These are phyloP conservation scores for Serripes groenlandicus DNA, from an alignment of 2,888 invertebrate genomes.

Conservation along the genomic window DNA sequence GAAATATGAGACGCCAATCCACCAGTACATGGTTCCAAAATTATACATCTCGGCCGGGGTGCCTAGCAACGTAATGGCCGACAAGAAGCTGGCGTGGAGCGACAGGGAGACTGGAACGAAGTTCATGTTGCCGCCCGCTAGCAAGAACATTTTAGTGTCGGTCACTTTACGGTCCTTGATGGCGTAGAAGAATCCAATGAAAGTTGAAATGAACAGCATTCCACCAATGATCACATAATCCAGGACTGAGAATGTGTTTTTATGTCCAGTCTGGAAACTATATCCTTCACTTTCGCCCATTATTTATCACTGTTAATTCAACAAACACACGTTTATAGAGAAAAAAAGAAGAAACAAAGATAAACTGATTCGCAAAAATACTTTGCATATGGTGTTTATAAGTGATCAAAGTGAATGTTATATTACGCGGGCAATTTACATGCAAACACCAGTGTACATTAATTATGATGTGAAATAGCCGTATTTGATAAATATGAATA, in stretches of 20 bases:
- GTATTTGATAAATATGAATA: no score
- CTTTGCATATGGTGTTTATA: no score
- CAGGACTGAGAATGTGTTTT: slow-evolving; percentile 71
- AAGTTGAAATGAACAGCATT: slow-evolving; percentile 78
- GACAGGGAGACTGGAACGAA: slow-evolving; percentile 78
- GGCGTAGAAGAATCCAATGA: slow-evolving; percentile 82
- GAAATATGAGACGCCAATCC: slow-evolving; percentile 79
- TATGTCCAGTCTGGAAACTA: slow-evolving; percentile 74
- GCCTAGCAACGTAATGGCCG: slow-evolving; percentile 80
- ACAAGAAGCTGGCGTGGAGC: slow-evolving; percentile 80
- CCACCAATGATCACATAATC: slow-evolving; percentile 81
- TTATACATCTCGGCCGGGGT: slow-evolving; percentile 84
- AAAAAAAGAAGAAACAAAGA: no score
- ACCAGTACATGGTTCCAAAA: slow-evolving; percentile 80
- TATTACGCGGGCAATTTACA: no score
- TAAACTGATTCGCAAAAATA: no score
- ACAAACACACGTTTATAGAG: no score
- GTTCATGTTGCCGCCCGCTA: slow-evolving; percentile 83
- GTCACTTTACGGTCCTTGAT: slow-evolving; percentile 77
- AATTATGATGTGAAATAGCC: no score
- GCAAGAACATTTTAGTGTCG: slow-evolving; percentile 78
- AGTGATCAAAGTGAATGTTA: no score
- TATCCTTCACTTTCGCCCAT: no score
- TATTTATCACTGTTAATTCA: no score
- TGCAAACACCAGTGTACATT: no score